Percentiles rank a stretch among this genome's conserved stretches.
Conservation (phyloP, 1,140 invertebrate genomes). For the Drosophila ogumai region DNA sequence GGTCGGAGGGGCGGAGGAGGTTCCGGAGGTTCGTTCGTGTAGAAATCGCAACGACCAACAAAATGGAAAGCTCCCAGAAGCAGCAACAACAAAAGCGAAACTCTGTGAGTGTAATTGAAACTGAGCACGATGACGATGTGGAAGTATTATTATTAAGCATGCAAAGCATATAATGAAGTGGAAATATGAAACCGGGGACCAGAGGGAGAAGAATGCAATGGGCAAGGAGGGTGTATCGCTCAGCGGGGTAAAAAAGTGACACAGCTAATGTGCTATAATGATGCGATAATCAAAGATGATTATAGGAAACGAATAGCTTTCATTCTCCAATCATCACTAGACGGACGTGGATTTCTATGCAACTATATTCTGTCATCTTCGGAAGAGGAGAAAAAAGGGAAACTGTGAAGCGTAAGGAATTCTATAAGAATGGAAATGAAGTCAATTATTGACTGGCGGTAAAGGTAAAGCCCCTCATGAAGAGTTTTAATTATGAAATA, state of each 20-base stretch:
- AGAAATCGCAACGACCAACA: conserved; percentile 76
- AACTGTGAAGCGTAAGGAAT: conserved; percentile 3
- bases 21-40: conserved; percentile 38
- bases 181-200: conserved; percentile 73
- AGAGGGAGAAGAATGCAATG: conserved; percentile 45
- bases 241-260: conserved; percentile 44
- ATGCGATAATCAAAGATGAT: conserved; percentile 60
- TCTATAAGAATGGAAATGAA: background rate
- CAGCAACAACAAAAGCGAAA: conserved; percentile 72
- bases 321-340: conserved; percentile 15
- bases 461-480: background rate
- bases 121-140: conserved; percentile 80
- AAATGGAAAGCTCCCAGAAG: conserved; percentile 73
- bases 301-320: conserved; percentile 49
- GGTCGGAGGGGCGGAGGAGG: conserved; percentile 29
- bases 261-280: conserved; percentile 58
- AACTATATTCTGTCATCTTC: conserved; percentile 4
- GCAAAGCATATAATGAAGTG: conserved; percentile 82
- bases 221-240: conserved; percentile 17
- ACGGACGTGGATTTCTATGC: background rate
- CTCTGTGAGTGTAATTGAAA: conserved; percentile 77
- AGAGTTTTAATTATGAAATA: background rate
- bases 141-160: conserved; percentile 83
- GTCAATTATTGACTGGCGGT: background rate
- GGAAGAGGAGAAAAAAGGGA: background rate